Evolutionary conservation across 1,140 invertebrate species (phyloP), one percentile per base, ranked within the genome.

Genomic region (Prorops nasuta): DNA sequence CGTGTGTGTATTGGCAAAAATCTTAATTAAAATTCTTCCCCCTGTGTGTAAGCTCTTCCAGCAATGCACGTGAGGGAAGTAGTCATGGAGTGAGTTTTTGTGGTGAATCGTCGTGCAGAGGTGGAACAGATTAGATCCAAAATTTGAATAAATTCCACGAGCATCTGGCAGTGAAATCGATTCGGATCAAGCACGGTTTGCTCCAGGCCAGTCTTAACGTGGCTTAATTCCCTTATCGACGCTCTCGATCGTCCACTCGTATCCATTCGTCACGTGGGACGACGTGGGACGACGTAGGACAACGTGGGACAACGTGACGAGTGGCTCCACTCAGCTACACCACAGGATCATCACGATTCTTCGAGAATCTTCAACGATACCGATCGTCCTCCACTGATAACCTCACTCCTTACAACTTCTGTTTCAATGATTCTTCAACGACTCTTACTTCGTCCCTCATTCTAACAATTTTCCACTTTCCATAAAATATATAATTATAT

Each of bases 191-290:
- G 31, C 21, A 44, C 34, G n/a, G 56, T 51, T 60, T 55, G 24
- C 51, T 45, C 36, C 47, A 48, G 38, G 48, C 36, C 18, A 55
- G 48, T 46, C 56, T 60, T 55, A 55, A 55, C 47, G 34, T 36
- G 51, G 32, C 56, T 59, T 59, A 59, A 60, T 59, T 42, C 51
- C 47, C 59, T 60, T 60, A 60, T 60, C 58, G 41, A 51, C 37
- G 20, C 20, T 9, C 43, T 40, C 21, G 52, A 60, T 60, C 58
- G 19, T 42, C 28, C 14, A 18, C 48, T n/a, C n/a, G n/a, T n/a
- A 18, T 28, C 51, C 57, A 56, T 60, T 59, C 56, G 58, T 60
- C 58, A 59, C 52, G 49, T 55, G n/a, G n/a, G n/a, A n/a, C n/a
- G n/a, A n/a, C n/a, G n/a, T n/a, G n/a, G n/a, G n/a, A n/a, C n/a